Evolutionary conservation across 2,797 vertebrate genomes (phyloP).

Genomic region (Columba guinea): DNA sequence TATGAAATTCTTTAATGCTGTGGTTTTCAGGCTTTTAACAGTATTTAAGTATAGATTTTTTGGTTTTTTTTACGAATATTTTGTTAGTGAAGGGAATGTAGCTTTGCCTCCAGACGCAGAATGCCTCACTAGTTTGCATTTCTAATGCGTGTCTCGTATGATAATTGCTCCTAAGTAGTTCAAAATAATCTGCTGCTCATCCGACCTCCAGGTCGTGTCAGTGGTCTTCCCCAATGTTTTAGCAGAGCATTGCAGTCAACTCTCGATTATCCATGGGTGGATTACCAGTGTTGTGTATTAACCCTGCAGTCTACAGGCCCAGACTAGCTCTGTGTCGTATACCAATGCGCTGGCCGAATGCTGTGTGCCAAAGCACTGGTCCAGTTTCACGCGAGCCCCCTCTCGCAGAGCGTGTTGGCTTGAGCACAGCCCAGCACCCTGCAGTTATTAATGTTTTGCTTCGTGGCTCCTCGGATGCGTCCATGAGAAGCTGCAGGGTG

Average conservation of each 20-base stretch:
- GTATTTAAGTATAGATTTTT: conserved; percentile 70
- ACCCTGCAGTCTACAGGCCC: not conserved
- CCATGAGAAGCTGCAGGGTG: not conserved
- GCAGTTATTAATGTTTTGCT: not conserved
- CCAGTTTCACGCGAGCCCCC: fast-evolving
- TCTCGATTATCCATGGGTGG: conserved; percentile 31
- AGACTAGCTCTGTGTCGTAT: fast-evolving
- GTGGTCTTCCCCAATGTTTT: conserved; percentile 14
- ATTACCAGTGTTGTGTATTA: not conserved
- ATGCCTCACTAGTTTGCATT: conserved; percentile 18
- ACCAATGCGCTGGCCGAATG: fast-evolving
- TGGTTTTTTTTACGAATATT: conserved; percentile 26
- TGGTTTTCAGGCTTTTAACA: conserved; percentile 69
- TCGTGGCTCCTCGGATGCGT: not conserved
- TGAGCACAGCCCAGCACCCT: not conserved
- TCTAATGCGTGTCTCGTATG: not conserved
- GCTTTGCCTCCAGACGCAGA: conserved; percentile 25
- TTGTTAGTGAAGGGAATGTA: conserved; percentile 63
- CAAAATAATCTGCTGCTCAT: not conserved
- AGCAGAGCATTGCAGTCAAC: conserved; percentile 41
- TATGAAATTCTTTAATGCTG: conserved; percentile 45
- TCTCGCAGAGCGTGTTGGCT: not conserved
- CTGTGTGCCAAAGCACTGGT: not conserved
- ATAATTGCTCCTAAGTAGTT: conserved; percentile 10
- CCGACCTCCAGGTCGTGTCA: not conserved